These are phyloP conservation scores for Masticophis lateralis DNA, from an alignment of 2,797 vertebrate species.

Conservation along the genomic window DNA sequence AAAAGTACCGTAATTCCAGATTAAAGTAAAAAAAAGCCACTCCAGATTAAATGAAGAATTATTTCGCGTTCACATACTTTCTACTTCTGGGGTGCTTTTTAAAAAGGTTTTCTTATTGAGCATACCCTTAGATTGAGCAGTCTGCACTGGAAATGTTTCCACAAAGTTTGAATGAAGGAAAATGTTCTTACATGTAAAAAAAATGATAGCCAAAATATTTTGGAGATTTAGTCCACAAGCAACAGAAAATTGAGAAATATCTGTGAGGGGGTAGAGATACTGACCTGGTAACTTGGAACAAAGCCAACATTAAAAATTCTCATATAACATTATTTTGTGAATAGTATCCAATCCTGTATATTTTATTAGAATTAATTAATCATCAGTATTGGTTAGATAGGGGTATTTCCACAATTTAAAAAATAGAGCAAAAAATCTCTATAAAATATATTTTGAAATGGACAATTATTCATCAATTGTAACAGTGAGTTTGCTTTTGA, in stretches of 20 bases:
- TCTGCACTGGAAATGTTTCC: constrained; percentile 6
- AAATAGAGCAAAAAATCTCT: not conserved
- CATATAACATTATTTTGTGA: not conserved
- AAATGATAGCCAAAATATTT: not conserved
- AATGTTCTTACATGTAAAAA: not conserved
- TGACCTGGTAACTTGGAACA: not conserved
- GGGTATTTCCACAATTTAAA: not conserved
- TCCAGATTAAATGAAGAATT: not conserved
- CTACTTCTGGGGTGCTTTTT: not conserved
- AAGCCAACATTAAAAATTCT: not conserved
- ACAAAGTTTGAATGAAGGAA: constrained; percentile 14
- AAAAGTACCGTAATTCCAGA: not conserved
- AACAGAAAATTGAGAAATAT: not conserved
- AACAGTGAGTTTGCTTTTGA: not conserved
- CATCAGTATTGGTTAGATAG: not conserved
- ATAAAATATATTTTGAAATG: not conserved
- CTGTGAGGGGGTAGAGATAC: not conserved
- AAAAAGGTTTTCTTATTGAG: not conserved
- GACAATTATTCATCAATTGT: not conserved
- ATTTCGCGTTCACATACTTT: not conserved
- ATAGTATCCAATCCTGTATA: not conserved
- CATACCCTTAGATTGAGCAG: not conserved
- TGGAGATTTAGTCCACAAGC: not conserved
- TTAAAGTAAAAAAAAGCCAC: not conserved
- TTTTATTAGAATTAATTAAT: not conserved